Conservation (phyloP, 2,888 invertebrate genomes). For the Epiblema foenella region DNA sequence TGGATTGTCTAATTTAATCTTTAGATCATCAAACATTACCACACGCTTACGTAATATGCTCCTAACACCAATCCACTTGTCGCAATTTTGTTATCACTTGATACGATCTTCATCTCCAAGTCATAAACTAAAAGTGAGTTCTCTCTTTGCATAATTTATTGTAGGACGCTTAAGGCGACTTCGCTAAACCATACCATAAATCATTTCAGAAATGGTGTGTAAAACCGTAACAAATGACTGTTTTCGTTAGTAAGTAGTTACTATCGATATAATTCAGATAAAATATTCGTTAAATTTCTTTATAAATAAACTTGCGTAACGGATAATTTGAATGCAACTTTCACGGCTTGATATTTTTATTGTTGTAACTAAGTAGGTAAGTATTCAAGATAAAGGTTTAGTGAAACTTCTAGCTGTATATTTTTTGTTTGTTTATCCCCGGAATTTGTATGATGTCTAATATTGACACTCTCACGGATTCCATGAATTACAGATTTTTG, state of each 20-base stretch:
- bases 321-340: slow-evolving; percentile 27
- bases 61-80: slow-evolving; percentile 14
- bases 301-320: slow-evolving; percentile 38
- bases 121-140: slow-evolving; percentile 18
- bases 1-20: neutral
- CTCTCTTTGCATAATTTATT: slow-evolving; percentile 40
- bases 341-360: slow-evolving; percentile 27
- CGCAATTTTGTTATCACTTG: slow-evolving; percentile 30
- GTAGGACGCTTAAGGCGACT: slow-evolving; percentile 28
- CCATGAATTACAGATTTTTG: too few species aligned
- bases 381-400: too few species aligned
- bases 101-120: slow-evolving; percentile 28
- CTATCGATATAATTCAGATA: slow-evolving; percentile 37
- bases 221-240: slow-evolving; percentile 38
- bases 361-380: too few species aligned
- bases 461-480: too few species aligned
- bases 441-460: too few species aligned
- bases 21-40: neutral
- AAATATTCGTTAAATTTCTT: slow-evolving; percentile 31
- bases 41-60: neutral
- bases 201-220: slow-evolving; percentile 41
- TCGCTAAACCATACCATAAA: slow-evolving; percentile 32
- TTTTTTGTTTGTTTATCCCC: too few species aligned
- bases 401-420: too few species aligned
- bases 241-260: slow-evolving; percentile 31